Evolutionary conservation across 2,888 invertebrate species (phyloP).

Genomic region (Zelleria hepariella): DNA sequence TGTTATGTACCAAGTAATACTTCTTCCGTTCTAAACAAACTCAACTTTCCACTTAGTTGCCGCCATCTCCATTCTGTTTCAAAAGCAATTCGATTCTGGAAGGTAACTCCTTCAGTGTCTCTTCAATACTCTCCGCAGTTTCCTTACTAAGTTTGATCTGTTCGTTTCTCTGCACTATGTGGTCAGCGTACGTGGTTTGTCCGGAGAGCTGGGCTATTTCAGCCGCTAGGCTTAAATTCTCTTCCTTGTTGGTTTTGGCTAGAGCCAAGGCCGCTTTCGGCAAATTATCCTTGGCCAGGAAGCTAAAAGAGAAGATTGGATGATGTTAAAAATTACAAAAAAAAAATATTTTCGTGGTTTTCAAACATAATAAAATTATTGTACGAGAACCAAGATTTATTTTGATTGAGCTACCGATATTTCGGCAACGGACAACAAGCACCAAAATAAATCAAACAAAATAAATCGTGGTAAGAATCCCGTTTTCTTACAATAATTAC

Average conservation of each 20-base stretch:
- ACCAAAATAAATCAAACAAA: no score
- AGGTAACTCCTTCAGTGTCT: slow-evolving; percentile 20
- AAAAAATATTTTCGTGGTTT: no score
- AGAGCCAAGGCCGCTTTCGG: slow-evolving; percentile 74
- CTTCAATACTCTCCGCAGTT: background rate
- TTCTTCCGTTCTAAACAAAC: background rate
- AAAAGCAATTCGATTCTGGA: slow-evolving; percentile 32
- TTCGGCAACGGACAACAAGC: no score
- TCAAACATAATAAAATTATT: no score
- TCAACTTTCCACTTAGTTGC: background rate
- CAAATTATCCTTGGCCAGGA: slow-evolving; percentile 69
- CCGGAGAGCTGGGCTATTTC: slow-evolving; percentile 70
- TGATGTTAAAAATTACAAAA: background rate
- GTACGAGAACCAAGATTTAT: no score
- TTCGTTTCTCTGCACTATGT: slow-evolving; percentile 31
- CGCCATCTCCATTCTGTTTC: slow-evolving; percentile 8
- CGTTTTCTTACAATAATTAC: no score
- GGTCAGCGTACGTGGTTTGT: slow-evolving; percentile 45
- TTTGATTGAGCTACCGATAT: no score
- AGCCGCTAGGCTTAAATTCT: slow-evolving; percentile 69
- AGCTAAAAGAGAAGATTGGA: slow-evolving; percentile 52
- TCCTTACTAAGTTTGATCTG: slow-evolving; percentile 17
- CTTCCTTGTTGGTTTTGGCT: slow-evolving; percentile 66
- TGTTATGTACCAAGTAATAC: no score
- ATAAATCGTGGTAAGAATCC: no score